Percentiles rank a stretch among this genome's conserved stretches.
Conservation (phyloP, 64 coral and sea anemone genomes). For the Cladopsammia gracilis region DNA sequence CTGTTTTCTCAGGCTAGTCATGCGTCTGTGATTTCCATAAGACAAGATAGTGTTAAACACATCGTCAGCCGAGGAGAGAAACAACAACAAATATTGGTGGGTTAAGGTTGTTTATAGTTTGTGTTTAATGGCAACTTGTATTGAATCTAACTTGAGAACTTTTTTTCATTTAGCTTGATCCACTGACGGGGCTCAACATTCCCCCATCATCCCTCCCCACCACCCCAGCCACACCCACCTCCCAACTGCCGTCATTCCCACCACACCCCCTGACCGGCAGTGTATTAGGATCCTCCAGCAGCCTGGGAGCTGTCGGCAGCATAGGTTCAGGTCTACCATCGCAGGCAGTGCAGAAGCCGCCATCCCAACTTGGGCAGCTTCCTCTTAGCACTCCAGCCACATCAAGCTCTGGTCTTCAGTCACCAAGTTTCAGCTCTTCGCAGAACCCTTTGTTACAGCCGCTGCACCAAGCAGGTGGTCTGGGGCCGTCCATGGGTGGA, state of each 20-base stretch:
- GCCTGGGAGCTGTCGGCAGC: conserved; percentile 85
- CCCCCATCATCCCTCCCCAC: conserved; percentile 76
- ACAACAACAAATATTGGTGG: no score
- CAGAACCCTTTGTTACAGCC: conserved; percentile 83
- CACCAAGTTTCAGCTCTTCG: conserved; percentile 71
- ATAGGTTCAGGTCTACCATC: conserved; percentile 78
- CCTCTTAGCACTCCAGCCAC: conserved; percentile 59
- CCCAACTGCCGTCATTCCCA: conserved; percentile 93
- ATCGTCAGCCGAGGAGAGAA: no score
- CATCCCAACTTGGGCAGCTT: conserved; percentile 82
- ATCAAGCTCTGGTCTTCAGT: conserved; percentile 75
- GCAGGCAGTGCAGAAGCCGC: conserved; percentile 83
- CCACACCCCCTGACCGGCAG: conserved; percentile 86
- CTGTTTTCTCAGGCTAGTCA: no score
- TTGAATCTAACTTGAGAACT: no score
- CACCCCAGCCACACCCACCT: conserved; percentile 79
- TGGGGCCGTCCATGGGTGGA: conserved; percentile 70
- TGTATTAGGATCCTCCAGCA: conserved; percentile 61
- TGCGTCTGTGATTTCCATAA: no score
- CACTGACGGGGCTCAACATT: conserved; percentile 86
- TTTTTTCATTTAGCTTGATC: conserved; percentile 73
- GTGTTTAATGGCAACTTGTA: no score
- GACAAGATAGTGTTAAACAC: no score
- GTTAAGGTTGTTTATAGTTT: no score
- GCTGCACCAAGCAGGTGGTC: conserved; percentile 73